Conservation (phyloP, 2,888 invertebrate genomes). For the Oxyscelio sp. region DNA sequence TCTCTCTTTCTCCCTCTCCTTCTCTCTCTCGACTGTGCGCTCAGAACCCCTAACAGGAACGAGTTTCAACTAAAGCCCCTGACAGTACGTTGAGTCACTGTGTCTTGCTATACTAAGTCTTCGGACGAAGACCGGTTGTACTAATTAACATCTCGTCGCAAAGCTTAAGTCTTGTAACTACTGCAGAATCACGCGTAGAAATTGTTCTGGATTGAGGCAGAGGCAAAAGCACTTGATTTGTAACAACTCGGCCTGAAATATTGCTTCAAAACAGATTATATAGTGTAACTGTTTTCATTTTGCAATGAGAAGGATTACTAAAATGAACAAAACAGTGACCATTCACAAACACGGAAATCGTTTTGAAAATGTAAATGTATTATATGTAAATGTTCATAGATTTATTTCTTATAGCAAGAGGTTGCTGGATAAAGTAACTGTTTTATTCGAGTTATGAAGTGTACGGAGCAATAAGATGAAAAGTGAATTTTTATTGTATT, state of each 20-base stretch:
- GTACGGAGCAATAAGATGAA: too few species aligned
- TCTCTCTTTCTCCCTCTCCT: too few species aligned
- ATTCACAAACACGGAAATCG: background rate
- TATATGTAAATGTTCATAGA: too few species aligned
- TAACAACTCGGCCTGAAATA: conserved; percentile 52
- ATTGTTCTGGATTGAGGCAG: conserved; percentile 61
- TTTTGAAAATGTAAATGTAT: too few species aligned
- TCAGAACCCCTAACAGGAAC: conserved; percentile 81
- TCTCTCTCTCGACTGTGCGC: conserved; percentile 71
- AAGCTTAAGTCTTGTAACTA: conserved; percentile 82
- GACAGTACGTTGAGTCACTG: conserved; percentile 88
- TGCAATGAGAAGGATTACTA: conserved; percentile 26
- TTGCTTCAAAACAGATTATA: conserved; percentile 48
- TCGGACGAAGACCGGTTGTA: conserved; percentile 81
- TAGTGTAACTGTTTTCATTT: conserved; percentile 40
- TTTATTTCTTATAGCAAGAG: too few species aligned
- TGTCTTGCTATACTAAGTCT: conserved; percentile 81
- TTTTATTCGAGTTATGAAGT: too few species aligned
- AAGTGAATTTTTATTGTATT: too few species aligned
- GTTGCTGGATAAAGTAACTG: too few species aligned
- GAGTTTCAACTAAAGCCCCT: conserved; percentile 84
- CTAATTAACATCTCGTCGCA: conserved; percentile 88
- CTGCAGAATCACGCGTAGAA: conserved; percentile 70
- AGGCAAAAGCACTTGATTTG: conserved; percentile 61
- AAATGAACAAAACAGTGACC: conserved; percentile 2